Conservation (phyloP, 1,140 invertebrate species). For the Drosophila ogumai region DNA sequence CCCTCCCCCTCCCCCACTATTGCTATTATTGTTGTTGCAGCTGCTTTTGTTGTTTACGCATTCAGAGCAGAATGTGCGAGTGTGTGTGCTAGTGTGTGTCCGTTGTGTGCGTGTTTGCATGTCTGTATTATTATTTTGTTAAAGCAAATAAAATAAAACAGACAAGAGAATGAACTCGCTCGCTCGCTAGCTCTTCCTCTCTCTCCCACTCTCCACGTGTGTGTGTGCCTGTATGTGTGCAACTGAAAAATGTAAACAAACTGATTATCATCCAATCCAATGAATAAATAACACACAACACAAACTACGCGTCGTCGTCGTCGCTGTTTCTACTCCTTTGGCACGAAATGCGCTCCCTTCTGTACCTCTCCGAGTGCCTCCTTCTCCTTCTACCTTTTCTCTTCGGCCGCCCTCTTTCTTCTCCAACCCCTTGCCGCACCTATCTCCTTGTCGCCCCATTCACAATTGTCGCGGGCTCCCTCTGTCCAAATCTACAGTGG, state of each 20-base stretch:
- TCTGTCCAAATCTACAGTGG: constrained; percentile 4
- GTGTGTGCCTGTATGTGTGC: constrained; percentile 48
- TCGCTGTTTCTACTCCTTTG: constrained; percentile 52
- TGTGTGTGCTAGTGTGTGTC: constrained; percentile 29
- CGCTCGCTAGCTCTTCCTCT: constrained; percentile 17
- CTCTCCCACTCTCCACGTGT: constrained; percentile 11
- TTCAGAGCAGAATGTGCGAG: constrained; percentile 47
- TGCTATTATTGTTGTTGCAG: constrained; percentile 68
- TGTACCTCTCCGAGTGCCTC: neutral
- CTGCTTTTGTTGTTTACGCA: constrained; percentile 80
- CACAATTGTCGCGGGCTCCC: constrained; percentile 42
- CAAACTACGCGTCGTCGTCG: constrained; percentile 45
- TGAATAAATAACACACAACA: constrained; percentile 79
- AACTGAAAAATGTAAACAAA: constrained; percentile 85
- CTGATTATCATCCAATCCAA: constrained; percentile 84
- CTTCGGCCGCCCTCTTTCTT: constrained; percentile 8
- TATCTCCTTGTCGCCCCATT: constrained; percentile 14
- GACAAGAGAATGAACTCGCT: constrained; percentile 61
- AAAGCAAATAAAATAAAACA: constrained; percentile 78
- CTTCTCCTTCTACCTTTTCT: constrained; percentile 3
- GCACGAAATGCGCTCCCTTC: constrained; percentile 43
- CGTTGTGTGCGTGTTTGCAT: constrained; percentile 64
- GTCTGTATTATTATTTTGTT: constrained; percentile 79
- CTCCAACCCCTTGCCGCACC: constrained; percentile 1
- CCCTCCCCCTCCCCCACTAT: neutral